Evolutionary conservation across 2,797 vertebrate genomes (phyloP), one percentile per base, ranked within the genome.

Genomic region (Cossypha heuglini): DNA sequence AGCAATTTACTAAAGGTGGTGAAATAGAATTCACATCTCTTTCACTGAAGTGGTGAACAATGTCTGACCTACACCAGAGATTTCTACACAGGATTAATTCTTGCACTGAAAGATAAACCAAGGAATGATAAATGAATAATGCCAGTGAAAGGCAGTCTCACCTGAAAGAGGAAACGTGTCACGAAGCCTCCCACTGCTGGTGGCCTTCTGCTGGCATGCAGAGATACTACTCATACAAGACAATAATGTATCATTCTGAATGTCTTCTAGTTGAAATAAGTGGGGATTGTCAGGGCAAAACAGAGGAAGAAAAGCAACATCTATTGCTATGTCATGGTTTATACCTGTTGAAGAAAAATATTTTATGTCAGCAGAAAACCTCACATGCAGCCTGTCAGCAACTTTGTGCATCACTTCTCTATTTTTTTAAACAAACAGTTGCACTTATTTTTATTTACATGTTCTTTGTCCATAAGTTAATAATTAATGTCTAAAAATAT

Each of bases 321-420:
- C 98, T 3, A 99, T 92, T 11, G 99, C 98, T 20, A 98, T 93
- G 76, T 98, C 97, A 31, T 98, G 98, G 95, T 99, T 99, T 86
- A 99, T 96, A n/a, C 99, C 99, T 99, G 85, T 88, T 37, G 35
- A 67, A 46, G 62, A 86, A 77, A 92, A 62, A 73, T 28, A 90
- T 10, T 22, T 48, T 67, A 71, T 12, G n/a, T 78, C 49, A 94
- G 33, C 20, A 55, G 33, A 81, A 90, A 78, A 66, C 22, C 72
- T 81, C 3, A 33, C 17, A 52, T 91, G 69, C 62, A 48, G 25
- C 37, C 42, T 45, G 48, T 43, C 38, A 51, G 22, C 13, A 93
- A 72, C 22, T 79, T 75, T 9, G 52, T 8, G 18, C 5, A 71
- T 8, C 6, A 6, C 35, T 67, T 57, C 13, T 25, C 42, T 72